Evolutionary conservation across 2,797 vertebrate genomes (phyloP), one percentile per base, ranked within the genome.

Genomic region (Galagoides demidoff): DNA sequence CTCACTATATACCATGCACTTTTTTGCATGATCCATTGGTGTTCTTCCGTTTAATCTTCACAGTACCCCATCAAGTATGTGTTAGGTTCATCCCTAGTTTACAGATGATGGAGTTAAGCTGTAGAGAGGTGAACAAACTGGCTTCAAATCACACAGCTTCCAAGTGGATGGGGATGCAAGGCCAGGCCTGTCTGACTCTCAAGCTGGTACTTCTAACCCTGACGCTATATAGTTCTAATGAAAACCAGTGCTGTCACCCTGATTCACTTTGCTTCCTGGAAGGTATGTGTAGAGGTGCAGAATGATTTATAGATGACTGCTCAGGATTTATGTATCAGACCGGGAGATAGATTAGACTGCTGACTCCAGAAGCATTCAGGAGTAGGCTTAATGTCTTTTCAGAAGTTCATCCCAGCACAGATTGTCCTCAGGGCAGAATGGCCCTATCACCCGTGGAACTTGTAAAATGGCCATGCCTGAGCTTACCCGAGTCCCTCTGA

Each of bases 151-250:
- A 31, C 34, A 45, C 11, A 49, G 71, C 59, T 78, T 37, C 29
- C 59, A 37, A 25, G 43, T 34, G 45, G 57, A 16, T 81, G 7
- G 74, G 25, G 59, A n/a, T 55, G 88, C 45, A 89, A 13, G 55
- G 84, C 76, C 64, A 71, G 84, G 19, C 39, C 23, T 70, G 39
- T 14, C 37, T n/a, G 76, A 52, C 86, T 31, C 37, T 49, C 4
- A 5, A 63, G 43, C 34, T 3, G 0, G 17, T 66, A 39, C 45
- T 17, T 22, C 70, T 4, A 7, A 7, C 45, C 25, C 1, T 0
- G 43, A 55, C 25, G 10, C 29, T 39, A 2, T 2, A 7, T 34
- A 34, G 22, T 63, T 68, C 13, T 31, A 17, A 25, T 29, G 89
- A 52, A 55, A 70, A 6, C 20, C 17, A 17, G 34, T 37, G 4